These are phyloP conservation scores for Drosophila mettleri DNA, from an alignment of 2,888 invertebrate genomes.

Conservation along the genomic window DNA sequence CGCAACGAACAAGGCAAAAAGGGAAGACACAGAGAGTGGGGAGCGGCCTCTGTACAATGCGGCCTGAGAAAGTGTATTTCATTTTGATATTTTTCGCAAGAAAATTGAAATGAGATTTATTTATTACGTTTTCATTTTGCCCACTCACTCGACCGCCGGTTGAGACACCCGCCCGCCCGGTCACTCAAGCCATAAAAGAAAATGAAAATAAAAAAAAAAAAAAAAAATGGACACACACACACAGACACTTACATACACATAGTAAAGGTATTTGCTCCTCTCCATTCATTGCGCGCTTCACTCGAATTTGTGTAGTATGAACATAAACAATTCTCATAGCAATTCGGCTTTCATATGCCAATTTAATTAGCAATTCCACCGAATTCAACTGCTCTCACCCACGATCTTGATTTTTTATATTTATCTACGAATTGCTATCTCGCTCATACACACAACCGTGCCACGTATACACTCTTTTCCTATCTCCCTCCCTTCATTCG, in stretches of 20 bases:
- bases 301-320: constrained; percentile 48
- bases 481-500: not conserved
- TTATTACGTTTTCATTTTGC: constrained; percentile 70
- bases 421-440: constrained; percentile 18
- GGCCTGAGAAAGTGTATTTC: constrained; percentile 76
- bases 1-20: constrained; percentile 19
- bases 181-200: constrained; percentile 12
- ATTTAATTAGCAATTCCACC: constrained; percentile 78
- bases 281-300: constrained; percentile 64
- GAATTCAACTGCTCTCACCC: constrained; percentile 49
- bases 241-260: too few relatives aligned
- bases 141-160: not conserved
- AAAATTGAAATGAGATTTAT: constrained; percentile 81
- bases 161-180: not conserved
- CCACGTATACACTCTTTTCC: not conserved
- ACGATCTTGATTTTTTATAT: constrained; percentile 22
- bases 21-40: not conserved
- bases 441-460: constrained; percentile 4
- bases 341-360: constrained; percentile 64
- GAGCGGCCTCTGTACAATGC: constrained; percentile 12
- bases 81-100: constrained; percentile 76
- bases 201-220: too few relatives aligned
- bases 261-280: constrained; percentile 24
- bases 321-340: constrained; percentile 66
- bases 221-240: too few relatives aligned